Evolutionary conservation across 1,140 invertebrate species (phyloP), one percentile per base, ranked within the genome.

Genomic region (Vollenhovia emeryi): DNA sequence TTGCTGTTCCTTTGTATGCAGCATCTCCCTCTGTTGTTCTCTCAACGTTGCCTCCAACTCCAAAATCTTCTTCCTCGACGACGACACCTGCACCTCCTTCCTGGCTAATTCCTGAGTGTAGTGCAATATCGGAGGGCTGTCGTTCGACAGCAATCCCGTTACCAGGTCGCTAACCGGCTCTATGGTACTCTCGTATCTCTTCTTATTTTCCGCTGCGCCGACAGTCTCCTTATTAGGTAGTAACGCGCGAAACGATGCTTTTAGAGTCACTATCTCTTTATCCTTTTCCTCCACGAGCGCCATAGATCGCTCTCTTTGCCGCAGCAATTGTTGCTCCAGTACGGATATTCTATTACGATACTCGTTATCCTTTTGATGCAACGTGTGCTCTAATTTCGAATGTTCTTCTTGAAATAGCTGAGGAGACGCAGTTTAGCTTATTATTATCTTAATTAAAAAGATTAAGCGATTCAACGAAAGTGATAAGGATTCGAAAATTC

Each of bases 71-170:
- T 97, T 97, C 78, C 97, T 95, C 8, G 98, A 94, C 55, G 96
- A 95, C 0, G 96, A 96, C 55, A 98, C 96, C 92, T 98, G 97
- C 11, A 98, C 96, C 87, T 98, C 97, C 91, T 97, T 97, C 8
- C 98, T 94, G 0, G 98, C 97, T 78, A 98, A 92, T 94, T 98
- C 98, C 93, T 98, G 97, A 62, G 96, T 97, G 92, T 98, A 98
- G 95, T 98, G 97, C 24, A 98, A 91, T 95, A 98, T 97, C 84
- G 97, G 97, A 13, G 96, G 96, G 89, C 95, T 96, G 87, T 95
- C 94, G 24, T 86, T 89, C 2, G 92, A 90, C 43, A 95, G 43
- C 55, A 94, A 89, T 68, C 91, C 93, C 11, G 91, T 91, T 2
- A 94, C 90, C 55, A 95, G 89, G 86, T 95, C 93, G 0, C 71